A percentile compares a stretch with the other conserved stretches of the same genome.
These are phyloP conservation scores for Mus caroli DNA, from an alignment of 2,797 vertebrate genomes.

Conservation along the genomic window DNA sequence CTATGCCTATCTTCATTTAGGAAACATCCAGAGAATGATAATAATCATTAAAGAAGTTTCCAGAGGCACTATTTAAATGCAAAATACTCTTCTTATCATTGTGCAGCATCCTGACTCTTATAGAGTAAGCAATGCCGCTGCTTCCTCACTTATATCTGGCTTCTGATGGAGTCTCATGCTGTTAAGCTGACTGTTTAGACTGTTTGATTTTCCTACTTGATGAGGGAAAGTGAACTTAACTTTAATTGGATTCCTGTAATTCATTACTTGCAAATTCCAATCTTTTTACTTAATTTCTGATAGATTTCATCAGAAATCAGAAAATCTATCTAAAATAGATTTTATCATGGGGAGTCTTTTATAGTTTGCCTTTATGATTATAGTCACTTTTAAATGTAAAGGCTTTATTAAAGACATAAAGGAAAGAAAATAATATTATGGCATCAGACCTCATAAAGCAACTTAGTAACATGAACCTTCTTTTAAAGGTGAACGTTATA, in stretches of 20 bases:
- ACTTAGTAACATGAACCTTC: not conserved
- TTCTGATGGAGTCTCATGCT: slow-evolving; percentile 70
- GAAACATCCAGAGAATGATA: slow-evolving; percentile 27
- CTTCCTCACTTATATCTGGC: slow-evolving; percentile 59
- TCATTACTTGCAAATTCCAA: slow-evolving; percentile 72
- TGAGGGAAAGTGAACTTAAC: slow-evolving; percentile 80
- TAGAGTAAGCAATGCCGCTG: slow-evolving; percentile 30
- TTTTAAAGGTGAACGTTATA: not conserved
- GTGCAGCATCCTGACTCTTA: slow-evolving; percentile 9
- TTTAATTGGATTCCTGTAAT: slow-evolving; percentile 82
- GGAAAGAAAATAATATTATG: not conserved
- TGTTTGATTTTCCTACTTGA: slow-evolving; percentile 76
- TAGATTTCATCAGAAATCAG: slow-evolving; percentile 69
- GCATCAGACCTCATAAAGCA: slow-evolving; percentile 13
- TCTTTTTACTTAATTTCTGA: slow-evolving; percentile 69
- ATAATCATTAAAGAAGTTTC: slow-evolving; percentile 59
- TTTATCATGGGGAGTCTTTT: slow-evolving; percentile 25
- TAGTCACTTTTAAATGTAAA: not conserved
- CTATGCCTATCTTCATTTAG: slow-evolving; percentile 23
- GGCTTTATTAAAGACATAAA: not conserved
- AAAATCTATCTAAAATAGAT: slow-evolving; percentile 27
- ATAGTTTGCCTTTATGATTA: slow-evolving; percentile 19
- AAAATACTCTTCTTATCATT: slow-evolving; percentile 68
- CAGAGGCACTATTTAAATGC: slow-evolving; percentile 69
- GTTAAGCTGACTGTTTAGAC: slow-evolving; percentile 72